Percentiles rank a stretch among this genome's conserved stretches.
phyloP scores from a whole-genome alignment of 2,888 invertebrate genomes.

The Protula sp. region DNA sequence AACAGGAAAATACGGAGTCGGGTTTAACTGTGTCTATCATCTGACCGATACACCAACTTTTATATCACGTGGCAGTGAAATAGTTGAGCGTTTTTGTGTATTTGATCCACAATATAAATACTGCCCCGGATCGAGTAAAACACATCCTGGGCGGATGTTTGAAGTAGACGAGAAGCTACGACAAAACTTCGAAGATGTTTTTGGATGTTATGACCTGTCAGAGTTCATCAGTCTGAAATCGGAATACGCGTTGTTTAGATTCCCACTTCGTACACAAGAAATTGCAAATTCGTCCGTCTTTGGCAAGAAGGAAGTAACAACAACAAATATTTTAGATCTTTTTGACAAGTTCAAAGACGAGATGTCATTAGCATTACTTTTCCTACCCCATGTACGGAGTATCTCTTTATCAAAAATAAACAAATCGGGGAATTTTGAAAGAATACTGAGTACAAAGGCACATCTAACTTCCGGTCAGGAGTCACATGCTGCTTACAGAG shows the following conservation, averaged over 20 bases:
- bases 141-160: conserved; percentile 22
- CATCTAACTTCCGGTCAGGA: too few species aligned
- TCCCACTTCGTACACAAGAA: conserved; percentile 33
- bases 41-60: conserved; percentile 25
- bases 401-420: neutral
- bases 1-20: conserved; percentile 25
- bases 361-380: conserved; percentile 12
- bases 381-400: conserved; percentile 5
- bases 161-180: conserved; percentile 13
- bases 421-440: too few species aligned
- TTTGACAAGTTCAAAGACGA: conserved; percentile 26
- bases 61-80: conserved; percentile 12
- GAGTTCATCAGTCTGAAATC: neutral
- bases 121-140: conserved; percentile 24
- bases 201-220: conserved; percentile 16
- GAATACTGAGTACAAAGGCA: too few species aligned
- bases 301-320: conserved; percentile 13
- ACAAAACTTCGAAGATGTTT: conserved; percentile 19
- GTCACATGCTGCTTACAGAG: too few species aligned
- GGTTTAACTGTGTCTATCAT: conserved; percentile 27
- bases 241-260: conserved; percentile 34
- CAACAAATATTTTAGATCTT: conserved; percentile 19
- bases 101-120: conserved; percentile 38
- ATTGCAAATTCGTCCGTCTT: conserved; percentile 29
- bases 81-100: conserved; percentile 31